Conservation (phyloP, 2,888 invertebrate genomes). For the Drosophila pseudotalamancana region DNA sequence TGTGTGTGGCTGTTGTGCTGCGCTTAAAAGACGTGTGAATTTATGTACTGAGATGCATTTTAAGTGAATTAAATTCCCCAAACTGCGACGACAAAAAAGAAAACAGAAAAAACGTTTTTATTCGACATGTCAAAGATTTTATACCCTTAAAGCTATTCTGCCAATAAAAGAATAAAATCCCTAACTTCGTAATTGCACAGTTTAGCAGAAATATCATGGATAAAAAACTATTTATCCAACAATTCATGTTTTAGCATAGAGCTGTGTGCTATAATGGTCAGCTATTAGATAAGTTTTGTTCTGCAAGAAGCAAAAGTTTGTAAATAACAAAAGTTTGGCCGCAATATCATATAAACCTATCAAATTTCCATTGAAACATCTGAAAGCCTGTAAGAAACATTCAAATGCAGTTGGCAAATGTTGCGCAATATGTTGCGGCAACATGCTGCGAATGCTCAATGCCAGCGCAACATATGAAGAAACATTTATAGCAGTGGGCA, state of each 20-base stretch:
- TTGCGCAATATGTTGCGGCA: constrained; percentile 46
- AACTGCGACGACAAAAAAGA: constrained; percentile 7
- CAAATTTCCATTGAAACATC: no score
- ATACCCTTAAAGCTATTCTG: not conserved
- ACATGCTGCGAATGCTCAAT: constrained; percentile 31
- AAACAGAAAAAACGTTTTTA: not conserved
- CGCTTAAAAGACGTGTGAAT: constrained; percentile 47
- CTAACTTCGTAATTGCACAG: no score
- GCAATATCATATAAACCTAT: no score
- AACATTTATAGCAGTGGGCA: not conserved
- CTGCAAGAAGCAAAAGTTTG: no score
- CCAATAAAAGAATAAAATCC: no score
- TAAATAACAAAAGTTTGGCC: no score
- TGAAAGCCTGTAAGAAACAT: not conserved
- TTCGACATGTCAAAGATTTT: not conserved
- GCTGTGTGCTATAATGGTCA: no score
- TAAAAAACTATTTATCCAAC: no score
- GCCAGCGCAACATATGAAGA: constrained; percentile 10
- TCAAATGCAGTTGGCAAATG: constrained; percentile 3
- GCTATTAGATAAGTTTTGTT: no score
- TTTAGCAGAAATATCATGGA: no score
- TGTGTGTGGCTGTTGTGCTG: constrained; percentile 6
- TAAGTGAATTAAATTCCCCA: constrained; percentile 66
- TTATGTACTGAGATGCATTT: constrained; percentile 59
- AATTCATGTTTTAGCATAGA: no score